Evolutionary conservation across 2,797 vertebrate genomes (phyloP).

Genomic region (Moxostoma hubbsi): DNA sequence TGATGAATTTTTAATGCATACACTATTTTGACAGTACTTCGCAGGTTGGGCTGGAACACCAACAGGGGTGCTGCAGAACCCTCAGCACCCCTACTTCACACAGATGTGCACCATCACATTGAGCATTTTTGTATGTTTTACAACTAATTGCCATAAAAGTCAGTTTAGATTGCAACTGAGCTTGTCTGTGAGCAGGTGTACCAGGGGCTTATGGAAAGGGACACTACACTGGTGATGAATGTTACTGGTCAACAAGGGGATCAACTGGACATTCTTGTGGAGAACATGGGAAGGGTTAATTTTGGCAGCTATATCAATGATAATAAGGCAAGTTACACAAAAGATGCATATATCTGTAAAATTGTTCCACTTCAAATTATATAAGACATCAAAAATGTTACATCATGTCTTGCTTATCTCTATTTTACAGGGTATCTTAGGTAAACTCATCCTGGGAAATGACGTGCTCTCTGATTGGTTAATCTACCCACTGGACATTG

Average conservation of each 20-base stretch:
- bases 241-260: conserved; percentile 82
- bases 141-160: neutral
- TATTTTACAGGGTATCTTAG: conserved; percentile 83
- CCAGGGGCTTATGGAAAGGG: conserved; percentile 86
- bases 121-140: neutral
- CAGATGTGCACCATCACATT: neutral
- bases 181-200: conserved; percentile 77
- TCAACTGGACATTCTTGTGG: conserved; percentile 86
- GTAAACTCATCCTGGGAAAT: conserved; percentile 84
- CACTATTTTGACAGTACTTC: no score
- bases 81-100: no score
- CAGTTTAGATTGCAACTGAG: neutral
- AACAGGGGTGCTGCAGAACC: no score
- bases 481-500: conserved; percentile 87
- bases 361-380: neutral
- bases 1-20: no score
- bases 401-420: neutral
- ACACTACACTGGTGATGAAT: conserved; percentile 72
- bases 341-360: neutral
- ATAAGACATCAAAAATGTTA: no score
- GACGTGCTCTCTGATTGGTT: conserved; percentile 84
- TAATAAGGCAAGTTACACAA: conserved; percentile 82
- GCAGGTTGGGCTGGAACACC: no score
- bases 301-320: conserved; percentile 90
- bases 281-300: conserved; percentile 97